A percentile compares a stretch with the other conserved stretches of the same genome.
Evolutionary conservation across 2,888 invertebrate genomes (phyloP).

Genomic region (Tenthredo scrophulariae): DNA sequence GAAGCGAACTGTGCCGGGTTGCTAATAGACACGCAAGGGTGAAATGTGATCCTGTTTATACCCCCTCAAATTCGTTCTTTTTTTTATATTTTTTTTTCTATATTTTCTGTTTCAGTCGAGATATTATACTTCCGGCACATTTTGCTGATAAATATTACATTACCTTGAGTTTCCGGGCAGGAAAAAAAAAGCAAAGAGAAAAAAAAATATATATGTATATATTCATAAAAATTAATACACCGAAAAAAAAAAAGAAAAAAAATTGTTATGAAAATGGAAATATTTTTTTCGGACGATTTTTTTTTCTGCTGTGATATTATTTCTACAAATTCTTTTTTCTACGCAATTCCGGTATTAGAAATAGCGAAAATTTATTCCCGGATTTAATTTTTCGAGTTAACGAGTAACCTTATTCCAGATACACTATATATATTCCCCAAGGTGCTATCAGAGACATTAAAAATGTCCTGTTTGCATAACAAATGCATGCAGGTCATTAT

Average conservation of each 20-base stretch:
- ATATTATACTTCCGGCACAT: constrained; percentile 15
- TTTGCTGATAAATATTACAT: constrained; percentile 38
- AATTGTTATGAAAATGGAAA: neutral
- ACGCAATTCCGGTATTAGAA: neutral
- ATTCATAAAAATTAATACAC: neutral
- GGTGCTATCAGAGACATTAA: constrained; percentile 40
- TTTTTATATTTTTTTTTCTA: neutral
- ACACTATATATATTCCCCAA: neutral
- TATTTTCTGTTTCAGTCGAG: neutral
- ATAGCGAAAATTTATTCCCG: neutral
- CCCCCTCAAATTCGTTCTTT: neutral
- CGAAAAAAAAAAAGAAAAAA: no score
- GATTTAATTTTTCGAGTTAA: neutral
- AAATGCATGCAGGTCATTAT: constrained; percentile 61
- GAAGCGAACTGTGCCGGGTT: constrained; percentile 20
- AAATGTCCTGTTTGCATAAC: constrained; percentile 55
- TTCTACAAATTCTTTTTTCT: neutral
- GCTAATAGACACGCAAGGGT: constrained; percentile 42
- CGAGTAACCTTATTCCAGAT: neutral
- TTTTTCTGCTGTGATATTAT: no score
- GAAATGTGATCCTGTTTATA: constrained; percentile 46
- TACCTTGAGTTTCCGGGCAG: neutral
- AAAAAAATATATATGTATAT: no score
- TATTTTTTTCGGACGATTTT: neutral
- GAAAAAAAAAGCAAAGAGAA: no score